Conservation (phyloP, 2,113 vertebrate species). For the Melanerpes formicivorus region DNA sequence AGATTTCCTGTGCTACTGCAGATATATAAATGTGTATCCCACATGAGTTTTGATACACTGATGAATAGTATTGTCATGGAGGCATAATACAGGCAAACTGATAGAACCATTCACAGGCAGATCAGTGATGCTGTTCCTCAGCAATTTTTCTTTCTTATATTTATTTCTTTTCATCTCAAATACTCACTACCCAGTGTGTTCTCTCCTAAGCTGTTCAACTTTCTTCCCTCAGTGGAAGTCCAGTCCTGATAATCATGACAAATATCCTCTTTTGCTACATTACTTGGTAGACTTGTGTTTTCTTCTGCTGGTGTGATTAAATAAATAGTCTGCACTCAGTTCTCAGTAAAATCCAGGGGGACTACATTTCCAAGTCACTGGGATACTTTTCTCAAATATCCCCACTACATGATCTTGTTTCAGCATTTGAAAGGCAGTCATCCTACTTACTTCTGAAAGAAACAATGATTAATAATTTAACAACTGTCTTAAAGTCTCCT, state of each 20-base stretch:
- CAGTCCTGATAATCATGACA: not conserved
- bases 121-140: not conserved
- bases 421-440: slow-evolving; percentile 14
- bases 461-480: slow-evolving; percentile 25
- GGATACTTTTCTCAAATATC: not conserved
- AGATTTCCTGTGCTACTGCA: not conserved
- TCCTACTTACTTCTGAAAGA: slow-evolving; percentile 35
- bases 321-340: slow-evolving; percentile 6
- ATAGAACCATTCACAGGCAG: not conserved
- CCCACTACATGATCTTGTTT: not conserved
- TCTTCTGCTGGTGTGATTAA: not conserved
- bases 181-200: not conserved
- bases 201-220: not conserved
- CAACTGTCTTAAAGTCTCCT: slow-evolving; percentile 28
- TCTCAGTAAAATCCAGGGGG: not conserved
- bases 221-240: not conserved
- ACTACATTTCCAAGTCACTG: not conserved
- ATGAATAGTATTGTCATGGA: not conserved
- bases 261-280: not conserved
- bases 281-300: not conserved
- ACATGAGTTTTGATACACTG: not conserved
- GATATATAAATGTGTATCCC: not conserved
- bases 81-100: not conserved
- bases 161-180: not conserved
- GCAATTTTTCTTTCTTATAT: not conserved